Evolutionary conservation across 2,113 vertebrate species (phyloP), one percentile per base, ranked within the genome.

Genomic region (Phocoena phocoena): DNA sequence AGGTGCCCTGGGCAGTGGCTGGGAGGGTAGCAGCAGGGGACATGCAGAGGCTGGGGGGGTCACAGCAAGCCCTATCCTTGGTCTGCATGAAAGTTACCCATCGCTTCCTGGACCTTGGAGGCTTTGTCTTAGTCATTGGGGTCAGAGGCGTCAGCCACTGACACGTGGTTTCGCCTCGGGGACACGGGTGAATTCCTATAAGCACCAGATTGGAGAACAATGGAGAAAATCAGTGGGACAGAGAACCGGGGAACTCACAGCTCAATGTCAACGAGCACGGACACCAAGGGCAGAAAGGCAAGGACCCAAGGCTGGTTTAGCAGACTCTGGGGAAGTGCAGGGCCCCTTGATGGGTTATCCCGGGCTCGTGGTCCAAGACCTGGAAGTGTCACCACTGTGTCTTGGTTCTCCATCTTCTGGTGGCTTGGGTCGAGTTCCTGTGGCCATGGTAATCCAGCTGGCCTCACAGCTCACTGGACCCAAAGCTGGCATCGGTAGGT

Each of bases 271-370:
- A 14, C 10, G 47, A 21, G 28, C 10, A 2, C 8, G 6, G n/a
- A 20, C 20, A 0, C 33, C 62, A 6, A 9, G 0, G 0, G 31
- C 18, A 26, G 23, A 13, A 8, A 38, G 70, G 38, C 5, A 3
- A 28, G 74, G 70, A 15, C 71, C 3, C 13, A 8, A 53, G 47
- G 50, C 38, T 36, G 65, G 17, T 2, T 5, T 1, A 0, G 9
- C 0, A 28, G 55, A 55, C 44, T n/a, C 38, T 23, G 36, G 8
- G 0, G 5, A 20, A 36, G 82, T 2, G 0, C 36, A 41, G n/a
- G 73, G 14, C 47, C 21, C 15, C 2, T 9, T 7, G 2, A 2
- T 0, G 26, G 62, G 62, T 5, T 60, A 4, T 2, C n/a, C 21
- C 2, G 0, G 67, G 38, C 38, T 65, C 1, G 5, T 20, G 74